These are phyloP conservation scores for Melipona beecheii DNA, from an alignment of 2,888 invertebrate genomes.

Conservation along the genomic window DNA sequence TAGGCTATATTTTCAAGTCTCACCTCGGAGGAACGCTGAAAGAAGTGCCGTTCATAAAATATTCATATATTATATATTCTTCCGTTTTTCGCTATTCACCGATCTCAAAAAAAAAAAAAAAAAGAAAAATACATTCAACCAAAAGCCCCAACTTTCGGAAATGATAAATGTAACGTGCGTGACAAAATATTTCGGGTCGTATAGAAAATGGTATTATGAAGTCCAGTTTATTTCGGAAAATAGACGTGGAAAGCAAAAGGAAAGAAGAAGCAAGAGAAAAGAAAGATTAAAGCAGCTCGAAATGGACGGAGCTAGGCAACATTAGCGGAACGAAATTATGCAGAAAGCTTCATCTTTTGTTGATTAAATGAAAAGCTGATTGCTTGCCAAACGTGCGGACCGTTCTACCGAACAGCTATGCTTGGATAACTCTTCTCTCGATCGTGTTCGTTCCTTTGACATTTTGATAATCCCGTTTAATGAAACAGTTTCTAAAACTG, in stretches of 20 bases:
- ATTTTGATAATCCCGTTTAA: background rate
- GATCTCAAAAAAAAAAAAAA: background rate
- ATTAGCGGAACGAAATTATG: background rate
- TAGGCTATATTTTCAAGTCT: background rate
- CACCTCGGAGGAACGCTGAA: background rate
- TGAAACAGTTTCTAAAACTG: background rate
- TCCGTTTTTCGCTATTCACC: background rate
- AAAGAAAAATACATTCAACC: background rate
- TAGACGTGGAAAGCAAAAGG: background rate
- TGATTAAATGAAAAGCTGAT: background rate
- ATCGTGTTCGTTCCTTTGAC: background rate
- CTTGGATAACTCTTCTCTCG: background rate
- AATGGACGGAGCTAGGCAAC: no score
- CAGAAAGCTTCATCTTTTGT: background rate
- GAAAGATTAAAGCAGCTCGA: background rate
- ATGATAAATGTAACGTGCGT: background rate
- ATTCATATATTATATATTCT: background rate
- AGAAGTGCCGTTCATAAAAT: background rate
- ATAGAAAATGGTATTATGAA: background rate
- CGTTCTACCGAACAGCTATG: background rate
- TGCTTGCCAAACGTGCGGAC: background rate
- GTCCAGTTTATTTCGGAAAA: background rate
- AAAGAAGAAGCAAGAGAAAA: background rate
- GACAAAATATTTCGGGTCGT: background rate
- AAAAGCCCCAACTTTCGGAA: background rate